phyloP scores from a whole-genome alignment of 1,140 invertebrate genomes.

The Pogonognathellus flavescens region DNA sequence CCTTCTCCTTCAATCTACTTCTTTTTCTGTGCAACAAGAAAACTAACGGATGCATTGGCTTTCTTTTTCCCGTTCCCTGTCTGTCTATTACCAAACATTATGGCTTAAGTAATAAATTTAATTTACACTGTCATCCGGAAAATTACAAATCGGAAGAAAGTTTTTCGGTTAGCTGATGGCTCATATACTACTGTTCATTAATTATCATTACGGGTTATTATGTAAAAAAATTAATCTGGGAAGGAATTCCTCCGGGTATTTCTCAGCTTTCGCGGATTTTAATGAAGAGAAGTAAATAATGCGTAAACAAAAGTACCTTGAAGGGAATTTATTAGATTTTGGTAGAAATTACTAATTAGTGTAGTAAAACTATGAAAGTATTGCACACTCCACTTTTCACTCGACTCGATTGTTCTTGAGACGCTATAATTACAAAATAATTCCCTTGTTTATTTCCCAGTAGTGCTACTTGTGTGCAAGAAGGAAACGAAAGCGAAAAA shows the following conservation, averaged over 20 bases:
- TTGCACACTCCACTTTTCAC: too few relatives aligned
- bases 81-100: not conserved
- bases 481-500: not conserved
- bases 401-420: too few relatives aligned
- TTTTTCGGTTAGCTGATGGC: too few relatives aligned
- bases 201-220: too few relatives aligned
- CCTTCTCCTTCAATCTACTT: not conserved
- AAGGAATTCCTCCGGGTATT: too few relatives aligned
- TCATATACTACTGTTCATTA: too few relatives aligned
- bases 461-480: not conserved
- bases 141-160: slow-evolving; percentile 17
- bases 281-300: not conserved
- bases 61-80: not conserved
- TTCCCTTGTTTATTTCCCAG: slow-evolving; percentile 1
- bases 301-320: too few relatives aligned
- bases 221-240: too few relatives aligned
- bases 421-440: not conserved
- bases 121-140: slow-evolving; percentile 30
- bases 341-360: too few relatives aligned
- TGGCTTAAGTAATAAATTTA: slow-evolving; percentile 36
- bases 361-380: too few relatives aligned
- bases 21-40: not conserved
- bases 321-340: not conserved
- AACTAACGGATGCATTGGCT: not conserved
- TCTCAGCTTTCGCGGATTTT: too few relatives aligned